Percentiles rank a stretch among this genome's conserved stretches.
phyloP scores from a whole-genome alignment of 37 sponge, comb jelly and placozoan genomes.

The Theonella swinhoei region DNA sequence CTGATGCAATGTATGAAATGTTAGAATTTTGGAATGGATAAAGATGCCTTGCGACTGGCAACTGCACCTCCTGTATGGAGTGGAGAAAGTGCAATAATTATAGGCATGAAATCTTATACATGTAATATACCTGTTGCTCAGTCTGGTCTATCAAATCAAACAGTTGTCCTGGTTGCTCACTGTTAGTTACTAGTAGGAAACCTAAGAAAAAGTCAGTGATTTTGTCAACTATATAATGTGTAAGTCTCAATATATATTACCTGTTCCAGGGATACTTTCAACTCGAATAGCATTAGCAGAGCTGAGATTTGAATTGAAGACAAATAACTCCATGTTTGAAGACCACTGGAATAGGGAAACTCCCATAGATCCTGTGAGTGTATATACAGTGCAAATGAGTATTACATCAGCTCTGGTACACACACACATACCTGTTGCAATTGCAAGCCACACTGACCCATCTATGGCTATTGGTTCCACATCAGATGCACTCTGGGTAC shows the following conservation, averaged over 20 bases:
- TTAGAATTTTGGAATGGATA: constrained; percentile 3
- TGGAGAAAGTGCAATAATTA: too few relatives aligned
- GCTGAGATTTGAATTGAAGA: not conserved
- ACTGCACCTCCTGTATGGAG: not conserved
- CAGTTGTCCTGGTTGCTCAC: not conserved
- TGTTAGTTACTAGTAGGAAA: constrained; percentile 10
- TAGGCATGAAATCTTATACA: too few relatives aligned
- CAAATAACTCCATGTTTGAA: not conserved
- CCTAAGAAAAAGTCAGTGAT: not conserved
- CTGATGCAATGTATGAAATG: constrained; percentile 21
- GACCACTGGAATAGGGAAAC: constrained; percentile 7
- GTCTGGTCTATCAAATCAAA: not conserved
- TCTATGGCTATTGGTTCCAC: not conserved
- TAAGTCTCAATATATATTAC: not conserved
- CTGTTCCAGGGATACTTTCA: constrained; percentile 3
- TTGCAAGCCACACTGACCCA: not conserved
- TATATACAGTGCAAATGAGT: not conserved
- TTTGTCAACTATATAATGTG: not conserved
- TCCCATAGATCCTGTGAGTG: not conserved
- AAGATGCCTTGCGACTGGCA: not conserved
- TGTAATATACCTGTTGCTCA: not conserved
- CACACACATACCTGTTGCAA: not conserved
- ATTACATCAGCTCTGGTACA: too few relatives aligned
- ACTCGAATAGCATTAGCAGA: not conserved
- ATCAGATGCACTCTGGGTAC: constrained; percentile 25